Conservation (phyloP, 1,140 invertebrate species). For the Calliopsis andreniformis region DNA sequence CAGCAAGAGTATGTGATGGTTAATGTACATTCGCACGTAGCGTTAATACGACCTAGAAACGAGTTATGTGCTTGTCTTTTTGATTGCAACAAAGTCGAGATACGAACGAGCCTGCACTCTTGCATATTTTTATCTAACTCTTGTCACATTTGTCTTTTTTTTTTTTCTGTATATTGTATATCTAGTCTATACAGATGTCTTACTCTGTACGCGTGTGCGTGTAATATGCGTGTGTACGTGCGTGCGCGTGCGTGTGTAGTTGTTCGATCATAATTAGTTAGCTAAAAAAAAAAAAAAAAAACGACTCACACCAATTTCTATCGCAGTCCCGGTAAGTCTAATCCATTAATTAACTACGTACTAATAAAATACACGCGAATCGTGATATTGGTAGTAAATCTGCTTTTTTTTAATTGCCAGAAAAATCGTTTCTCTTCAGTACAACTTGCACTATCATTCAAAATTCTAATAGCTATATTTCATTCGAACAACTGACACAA, state of each 20-base stretch:
- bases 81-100: constrained; percentile 48
- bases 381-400: constrained; percentile 6
- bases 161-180: constrained; percentile 33
- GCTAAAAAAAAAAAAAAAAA: too few species aligned
- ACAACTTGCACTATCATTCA: constrained; percentile 15
- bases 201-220: constrained; percentile 19
- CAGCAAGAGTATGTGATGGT: constrained; percentile 40
- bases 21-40: constrained; percentile 53
- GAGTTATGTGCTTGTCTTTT: constrained; percentile 58
- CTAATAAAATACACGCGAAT: not conserved
- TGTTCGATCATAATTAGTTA: constrained; percentile 73
- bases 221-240: constrained; percentile 1
- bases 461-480: constrained; percentile 11
- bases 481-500: constrained; percentile 10
- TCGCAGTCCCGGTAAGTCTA: constrained; percentile 75
- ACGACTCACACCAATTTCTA: constrained; percentile 76
- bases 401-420: constrained; percentile 16
- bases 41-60: constrained; percentile 39
- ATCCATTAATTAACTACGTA: constrained; percentile 59
- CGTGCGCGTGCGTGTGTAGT: constrained; percentile 62
- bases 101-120: constrained; percentile 67
- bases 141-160: constrained; percentile 40
- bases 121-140: constrained; percentile 52
- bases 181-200: constrained; percentile 42
- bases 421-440: not conserved